phyloP scores from a whole-genome alignment of 2,113 vertebrate genomes.

The rat (Rattus norvegicus) region DNA sequence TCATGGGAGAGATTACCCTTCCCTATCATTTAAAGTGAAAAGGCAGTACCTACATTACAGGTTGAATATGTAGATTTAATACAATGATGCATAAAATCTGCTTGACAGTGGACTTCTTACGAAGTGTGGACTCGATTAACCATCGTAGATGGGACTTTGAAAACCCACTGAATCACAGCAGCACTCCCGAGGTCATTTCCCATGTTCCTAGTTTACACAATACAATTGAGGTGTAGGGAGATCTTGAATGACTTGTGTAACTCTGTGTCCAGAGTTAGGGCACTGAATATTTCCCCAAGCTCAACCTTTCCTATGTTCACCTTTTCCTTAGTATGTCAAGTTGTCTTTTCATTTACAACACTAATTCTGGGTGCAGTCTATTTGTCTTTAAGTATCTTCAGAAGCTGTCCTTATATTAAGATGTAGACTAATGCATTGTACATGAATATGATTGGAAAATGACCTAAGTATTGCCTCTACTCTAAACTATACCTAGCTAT shows the following conservation, averaged over 20 bases:
- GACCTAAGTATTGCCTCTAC: not conserved
- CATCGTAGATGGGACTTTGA: not conserved
- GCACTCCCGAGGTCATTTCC: not conserved
- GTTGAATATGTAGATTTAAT: not conserved
- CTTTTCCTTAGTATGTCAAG: not conserved
- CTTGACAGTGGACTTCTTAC: not conserved
- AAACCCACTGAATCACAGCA: not conserved
- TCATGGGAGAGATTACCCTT: not conserved
- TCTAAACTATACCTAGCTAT: not conserved
- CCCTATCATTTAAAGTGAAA: not conserved
- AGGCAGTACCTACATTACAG: not conserved
- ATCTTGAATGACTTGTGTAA: not conserved
- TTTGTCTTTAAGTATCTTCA: not conserved
- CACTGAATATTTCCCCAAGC: not conserved
- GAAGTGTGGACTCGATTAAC: not conserved
- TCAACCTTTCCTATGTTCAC: not conserved
- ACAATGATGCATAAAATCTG: not conserved
- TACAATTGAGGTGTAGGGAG: not conserved
- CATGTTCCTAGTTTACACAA: not conserved
- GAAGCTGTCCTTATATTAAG: not conserved
- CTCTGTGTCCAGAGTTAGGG: not conserved
- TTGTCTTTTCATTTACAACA: not conserved
- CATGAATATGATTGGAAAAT: not conserved
- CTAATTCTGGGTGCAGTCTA: not conserved
- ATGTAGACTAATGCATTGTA: not conserved